Evolutionary conservation across 2,797 vertebrate species (phyloP).

Genomic region (Chaetodon trifasciatus): DNA sequence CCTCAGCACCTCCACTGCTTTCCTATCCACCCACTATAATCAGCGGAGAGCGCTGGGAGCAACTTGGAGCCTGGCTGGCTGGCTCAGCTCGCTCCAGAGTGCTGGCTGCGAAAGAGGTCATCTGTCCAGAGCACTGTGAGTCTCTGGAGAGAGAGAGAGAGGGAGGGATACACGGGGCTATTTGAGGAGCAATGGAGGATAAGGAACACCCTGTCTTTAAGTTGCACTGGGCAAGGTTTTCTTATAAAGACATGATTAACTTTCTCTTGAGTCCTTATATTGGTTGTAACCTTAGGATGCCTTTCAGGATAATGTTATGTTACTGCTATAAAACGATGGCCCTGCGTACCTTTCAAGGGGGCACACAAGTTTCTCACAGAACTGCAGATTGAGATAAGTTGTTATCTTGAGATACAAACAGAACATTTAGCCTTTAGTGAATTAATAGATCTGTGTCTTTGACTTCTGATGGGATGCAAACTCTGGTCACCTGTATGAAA

Average conservation of each 20-base stretch:
- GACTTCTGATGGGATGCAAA: not conserved
- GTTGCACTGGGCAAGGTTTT: constrained; percentile 40
- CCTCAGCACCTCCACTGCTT: constrained; percentile 65
- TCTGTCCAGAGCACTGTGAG: constrained; percentile 64
- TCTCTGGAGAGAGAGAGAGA: constrained; percentile 40
- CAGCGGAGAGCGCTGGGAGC: constrained; percentile 61
- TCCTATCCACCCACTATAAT: constrained; percentile 67
- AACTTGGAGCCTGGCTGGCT: constrained; percentile 71
- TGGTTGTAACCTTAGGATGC: not conserved
- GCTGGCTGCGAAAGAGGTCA: constrained; percentile 70
- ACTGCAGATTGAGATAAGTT: not conserved
- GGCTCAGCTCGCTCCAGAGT: constrained; percentile 60
- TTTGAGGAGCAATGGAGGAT: constrained; percentile 51
- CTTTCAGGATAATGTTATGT: constrained; percentile 17
- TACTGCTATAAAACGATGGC: not conserved
- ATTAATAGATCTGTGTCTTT: not conserved
- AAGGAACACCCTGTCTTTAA: constrained; percentile 38
- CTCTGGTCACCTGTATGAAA: not conserved
- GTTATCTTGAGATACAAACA: not conserved
- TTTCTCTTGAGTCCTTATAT: constrained; percentile 13
- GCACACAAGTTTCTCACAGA: not conserved
- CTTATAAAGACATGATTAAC: constrained; percentile 32
- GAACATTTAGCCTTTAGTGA: not conserved
- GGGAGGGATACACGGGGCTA: constrained; percentile 45
- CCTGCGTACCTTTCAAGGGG: not conserved